Base-by-base conservation (phyloP, 2,797 vertebrate species). In the Cyclopterus lumpus region DNA sequence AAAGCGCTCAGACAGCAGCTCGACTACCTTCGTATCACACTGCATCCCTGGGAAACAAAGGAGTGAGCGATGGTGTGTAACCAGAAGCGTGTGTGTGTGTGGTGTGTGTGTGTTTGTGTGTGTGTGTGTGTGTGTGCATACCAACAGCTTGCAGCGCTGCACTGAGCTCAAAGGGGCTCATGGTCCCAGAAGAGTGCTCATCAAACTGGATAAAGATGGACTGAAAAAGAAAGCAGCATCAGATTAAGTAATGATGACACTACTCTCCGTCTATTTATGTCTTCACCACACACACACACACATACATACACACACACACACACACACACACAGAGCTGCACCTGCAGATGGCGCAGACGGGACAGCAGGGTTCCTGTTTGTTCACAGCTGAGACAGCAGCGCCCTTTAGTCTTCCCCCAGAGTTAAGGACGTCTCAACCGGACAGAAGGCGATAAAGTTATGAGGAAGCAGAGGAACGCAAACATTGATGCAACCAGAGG, bases 161-260 rank as follows among this genome's bases (percentile, higher is more conserved):
- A 60, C 77, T 89, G 58, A 96, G 92, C 67, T 95, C 95, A 88
- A 94, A 95, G 22, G 92, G 90, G 77, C 90, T 95, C 92, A 96
- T 95, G n/a, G 90, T 92, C 59, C 94, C 94, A 59, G 94, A 94
- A 1, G 94, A 94, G 76, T 96, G 94, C 67, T 90, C 89, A 42
- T 95, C 94, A 28, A 90, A 95, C 83, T 93, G 71, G 26, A 92
- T 67, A 73, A 95, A 95, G 73, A 91, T 84, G 22, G 91, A 87
- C 95, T 95, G 79, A 58, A 71, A 82, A 49, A 67, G 15, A 73
- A 60, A 87, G 28, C 6, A n/a, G 16, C 12, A 26, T 40, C 8
- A 63, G 24, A 69, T 34, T 12, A 30, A 9, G 18, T 36, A 12
- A 63, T 18, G 71, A 24, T 36, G 42, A 26, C n/a, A 34, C 16